These are phyloP conservation scores for Pholis gunnellus DNA, from an alignment of 2,113 vertebrate genomes.

Conservation along the genomic window DNA sequence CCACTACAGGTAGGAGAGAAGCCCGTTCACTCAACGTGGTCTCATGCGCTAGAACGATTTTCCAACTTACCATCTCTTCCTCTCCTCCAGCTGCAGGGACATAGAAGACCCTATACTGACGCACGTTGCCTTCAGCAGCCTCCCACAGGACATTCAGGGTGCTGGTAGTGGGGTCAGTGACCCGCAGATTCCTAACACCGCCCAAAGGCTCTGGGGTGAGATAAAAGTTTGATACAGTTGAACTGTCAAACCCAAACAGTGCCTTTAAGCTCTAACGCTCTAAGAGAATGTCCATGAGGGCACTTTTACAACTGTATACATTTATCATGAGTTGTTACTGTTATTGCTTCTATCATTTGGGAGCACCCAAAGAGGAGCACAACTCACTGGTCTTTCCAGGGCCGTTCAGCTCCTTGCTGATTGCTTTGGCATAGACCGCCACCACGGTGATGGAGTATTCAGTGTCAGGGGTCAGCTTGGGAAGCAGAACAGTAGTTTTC, in stretches of 20 bases:
- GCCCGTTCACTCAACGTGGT: neutral
- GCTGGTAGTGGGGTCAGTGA: constrained; percentile 95
- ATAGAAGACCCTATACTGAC: constrained; percentile 93
- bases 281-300: neutral
- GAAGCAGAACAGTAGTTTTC: constrained; percentile 92
- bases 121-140: constrained; percentile 93
- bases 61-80: constrained; percentile 89
- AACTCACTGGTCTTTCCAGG: constrained; percentile 93
- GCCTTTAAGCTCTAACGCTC: neutral
- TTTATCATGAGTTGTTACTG: neutral
- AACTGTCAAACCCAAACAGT: neutral
- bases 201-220: constrained; percentile 90
- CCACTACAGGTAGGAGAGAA: neutral
- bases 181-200: constrained; percentile 91
- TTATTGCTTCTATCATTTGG: neutral
- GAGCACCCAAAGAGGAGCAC: neutral
- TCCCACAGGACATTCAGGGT: constrained; percentile 94
- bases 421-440: constrained; percentile 88
- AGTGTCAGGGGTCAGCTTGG: constrained; percentile 94
- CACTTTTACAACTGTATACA: neutral
- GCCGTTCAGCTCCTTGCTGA: constrained; percentile 89
- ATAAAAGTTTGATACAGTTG: constrained; percentile 14
- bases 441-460: constrained; percentile 91
- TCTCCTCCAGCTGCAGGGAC: constrained; percentile 86
- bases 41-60: neutral